Evolutionary conservation across 1,140 invertebrate species (phyloP), one percentile per base, ranked within the genome.

Genomic region (Cataglyphis hispanica): DNA sequence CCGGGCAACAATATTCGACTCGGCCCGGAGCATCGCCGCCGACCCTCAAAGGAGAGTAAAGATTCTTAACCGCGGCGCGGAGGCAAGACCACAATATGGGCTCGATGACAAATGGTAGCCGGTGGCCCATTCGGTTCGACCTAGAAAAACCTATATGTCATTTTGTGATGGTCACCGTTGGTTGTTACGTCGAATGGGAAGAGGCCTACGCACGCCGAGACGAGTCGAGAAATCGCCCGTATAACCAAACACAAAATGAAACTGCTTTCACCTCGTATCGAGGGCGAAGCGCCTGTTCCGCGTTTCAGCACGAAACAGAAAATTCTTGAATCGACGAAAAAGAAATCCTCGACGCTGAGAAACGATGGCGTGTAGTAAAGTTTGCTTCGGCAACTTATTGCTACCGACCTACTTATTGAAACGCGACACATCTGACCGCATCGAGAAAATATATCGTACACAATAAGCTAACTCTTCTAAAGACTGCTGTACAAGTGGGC

Each of bases 21-120:
- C 58, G 67, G 85, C 80, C 78, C 58, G 50, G 61, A 34, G 75
- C 50, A 60, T 63, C 50, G 74, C 53, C 69, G 70, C 11, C 53
- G 76, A 66, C n/a, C 63, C 56, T 70, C 58, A 56, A 61, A 83
- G 76, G 60, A 75, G 46, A 58, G 75, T 40, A 40, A 75, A 61
- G 72, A 85, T 90, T 87, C 64, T 81, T 84, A 76, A 60, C 63
- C 75, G 76, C 83, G 72, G 86, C 81, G 66, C 86, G 93, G 90
- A 94, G 93, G 94, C 94, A 94, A 94, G 93, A 94, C 93, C 94
- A 93, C 94, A 95, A 93, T 94, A 92, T 91, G 86, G 46, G 77
- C 76, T 63, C 92, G 92, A 94, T 95, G 94, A 95, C 94, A 95
- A 95, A 95, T 95, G 93, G 93, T 90, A 91, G 46, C 76, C 91